Conservation (phyloP, 2,888 invertebrate genomes). For the Rhopalosiphum nymphaeae region DNA sequence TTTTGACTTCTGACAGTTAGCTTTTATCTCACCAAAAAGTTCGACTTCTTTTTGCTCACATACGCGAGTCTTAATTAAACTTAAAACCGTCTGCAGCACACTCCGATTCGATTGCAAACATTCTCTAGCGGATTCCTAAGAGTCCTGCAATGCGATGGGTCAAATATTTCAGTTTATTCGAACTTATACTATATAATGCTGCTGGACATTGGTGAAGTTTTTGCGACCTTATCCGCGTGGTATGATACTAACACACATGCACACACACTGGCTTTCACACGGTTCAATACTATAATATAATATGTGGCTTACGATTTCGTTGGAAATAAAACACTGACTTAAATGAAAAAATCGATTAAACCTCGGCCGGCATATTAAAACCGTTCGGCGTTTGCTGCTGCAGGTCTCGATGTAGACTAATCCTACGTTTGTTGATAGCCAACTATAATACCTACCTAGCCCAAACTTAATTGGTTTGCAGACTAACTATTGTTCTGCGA, state of each 20-base stretch:
- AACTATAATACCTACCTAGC: slow-evolving; percentile 14
- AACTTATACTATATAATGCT: neutral
- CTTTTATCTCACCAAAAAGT: slow-evolving; percentile 61
- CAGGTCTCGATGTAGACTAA: slow-evolving; percentile 40
- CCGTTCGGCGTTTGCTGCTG: neutral
- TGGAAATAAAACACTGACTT: slow-evolving; percentile 24
- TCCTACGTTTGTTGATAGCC: slow-evolving; percentile 32
- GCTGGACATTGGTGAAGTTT: slow-evolving; percentile 45
- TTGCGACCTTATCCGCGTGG: slow-evolving; percentile 14
- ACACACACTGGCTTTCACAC: neutral
- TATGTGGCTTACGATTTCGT: slow-evolving; percentile 35
- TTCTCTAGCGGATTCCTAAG: slow-evolving; percentile 46
- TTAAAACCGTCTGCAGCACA: slow-evolving; percentile 55
- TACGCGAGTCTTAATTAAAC: slow-evolving; percentile 61
- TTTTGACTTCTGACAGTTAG: slow-evolving; percentile 56
- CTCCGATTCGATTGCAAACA: slow-evolving; percentile 57
- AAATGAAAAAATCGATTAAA: slow-evolving; percentile 54
- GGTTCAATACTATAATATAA: slow-evolving; percentile 1
- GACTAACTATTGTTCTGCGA: slow-evolving; percentile 41
- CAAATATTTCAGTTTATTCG: slow-evolving; percentile 56
- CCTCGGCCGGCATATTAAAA: slow-evolving; percentile 36
- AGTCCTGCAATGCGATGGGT: slow-evolving; percentile 38
- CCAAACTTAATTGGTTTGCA: slow-evolving; percentile 56
- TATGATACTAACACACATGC: neutral
- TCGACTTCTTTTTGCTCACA: slow-evolving; percentile 24